phyloP scores from a whole-genome alignment of 2,113 vertebrate species.

The Vicugna pacos region DNA sequence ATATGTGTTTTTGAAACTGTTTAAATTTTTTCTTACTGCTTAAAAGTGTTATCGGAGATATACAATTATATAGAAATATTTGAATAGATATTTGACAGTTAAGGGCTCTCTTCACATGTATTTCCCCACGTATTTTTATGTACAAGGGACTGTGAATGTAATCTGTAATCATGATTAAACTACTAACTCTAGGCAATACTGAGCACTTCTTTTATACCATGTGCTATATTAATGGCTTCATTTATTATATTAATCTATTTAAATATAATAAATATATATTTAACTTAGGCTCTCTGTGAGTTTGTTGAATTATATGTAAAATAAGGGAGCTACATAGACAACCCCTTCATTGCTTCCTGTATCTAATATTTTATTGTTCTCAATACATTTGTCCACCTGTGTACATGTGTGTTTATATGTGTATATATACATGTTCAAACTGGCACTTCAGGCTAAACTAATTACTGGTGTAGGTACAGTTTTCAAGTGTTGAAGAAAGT shows the following conservation, averaged over 20 bases:
- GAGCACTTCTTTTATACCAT: background rate
- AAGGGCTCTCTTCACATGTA: background rate
- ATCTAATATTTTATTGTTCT: background rate
- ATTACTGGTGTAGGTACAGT: background rate
- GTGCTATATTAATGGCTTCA: background rate
- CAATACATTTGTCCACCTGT: background rate
- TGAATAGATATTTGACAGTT: background rate
- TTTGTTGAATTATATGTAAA: background rate
- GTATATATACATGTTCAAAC: background rate
- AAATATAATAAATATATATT: background rate
- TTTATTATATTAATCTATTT: background rate
- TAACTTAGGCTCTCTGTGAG: background rate
- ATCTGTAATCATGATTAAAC: background rate
- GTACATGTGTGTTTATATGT: background rate
- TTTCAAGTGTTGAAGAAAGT: conserved; percentile 7
- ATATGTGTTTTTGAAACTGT: background rate
- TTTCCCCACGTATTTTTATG: background rate
- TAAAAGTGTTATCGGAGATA: background rate
- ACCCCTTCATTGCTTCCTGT: background rate
- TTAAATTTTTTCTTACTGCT: background rate
- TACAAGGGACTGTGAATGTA: background rate
- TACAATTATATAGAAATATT: background rate
- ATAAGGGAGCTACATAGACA: background rate
- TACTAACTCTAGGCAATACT: background rate
- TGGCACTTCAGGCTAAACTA: background rate